These are phyloP conservation scores for Lithobates sylvaticus DNA, from an alignment of 2,797 vertebrate species.

Conservation along the genomic window DNA sequence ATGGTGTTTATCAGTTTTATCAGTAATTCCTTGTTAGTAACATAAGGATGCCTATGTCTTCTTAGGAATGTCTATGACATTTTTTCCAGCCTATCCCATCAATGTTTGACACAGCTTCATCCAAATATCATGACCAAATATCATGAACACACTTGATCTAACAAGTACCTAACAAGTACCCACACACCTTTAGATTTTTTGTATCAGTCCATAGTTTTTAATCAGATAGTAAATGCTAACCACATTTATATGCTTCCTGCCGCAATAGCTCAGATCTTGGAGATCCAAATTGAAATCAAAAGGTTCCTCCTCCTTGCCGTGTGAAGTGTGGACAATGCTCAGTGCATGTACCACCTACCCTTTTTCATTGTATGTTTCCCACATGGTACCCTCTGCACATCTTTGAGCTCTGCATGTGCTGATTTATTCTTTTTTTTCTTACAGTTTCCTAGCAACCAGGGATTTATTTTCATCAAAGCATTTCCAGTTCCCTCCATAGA, in stretches of 20 bases:
- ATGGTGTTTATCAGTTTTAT: too few relatives aligned
- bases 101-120: background rate
- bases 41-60: too few relatives aligned
- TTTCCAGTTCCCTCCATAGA: background rate
- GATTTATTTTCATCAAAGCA: background rate
- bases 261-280: too few relatives aligned
- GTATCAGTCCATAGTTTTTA: background rate
- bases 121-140: background rate
- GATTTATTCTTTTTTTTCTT: background rate
- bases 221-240: background rate
- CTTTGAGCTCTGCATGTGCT: background rate
- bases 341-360: background rate
- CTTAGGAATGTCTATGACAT: too few relatives aligned
- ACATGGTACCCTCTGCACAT: background rate
- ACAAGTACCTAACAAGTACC: too few relatives aligned
- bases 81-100: too few relatives aligned
- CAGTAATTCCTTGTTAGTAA: too few relatives aligned
- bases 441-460: background rate
- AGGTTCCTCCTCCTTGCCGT: background rate
- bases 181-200: background rate
- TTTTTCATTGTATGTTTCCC: background rate
- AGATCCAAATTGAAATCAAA: background rate
- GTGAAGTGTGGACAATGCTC: background rate
- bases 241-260: background rate
- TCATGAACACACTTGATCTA: too few relatives aligned